These are phyloP conservation scores for Diplazon laetatorius DNA, from an alignment of 2,888 invertebrate species.

Conservation along the genomic window DNA sequence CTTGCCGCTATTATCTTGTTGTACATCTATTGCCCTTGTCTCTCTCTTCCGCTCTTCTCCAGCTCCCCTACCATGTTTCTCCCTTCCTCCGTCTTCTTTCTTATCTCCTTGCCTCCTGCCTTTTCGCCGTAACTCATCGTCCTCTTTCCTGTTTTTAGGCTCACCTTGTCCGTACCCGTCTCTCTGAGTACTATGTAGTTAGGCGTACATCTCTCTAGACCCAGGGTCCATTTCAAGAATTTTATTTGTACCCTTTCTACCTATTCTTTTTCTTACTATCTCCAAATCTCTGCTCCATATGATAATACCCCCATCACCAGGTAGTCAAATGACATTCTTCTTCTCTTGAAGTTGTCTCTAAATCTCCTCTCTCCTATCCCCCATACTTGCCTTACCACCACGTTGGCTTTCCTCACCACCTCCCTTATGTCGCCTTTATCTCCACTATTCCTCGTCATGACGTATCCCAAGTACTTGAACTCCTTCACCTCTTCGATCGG, in stretches of 20 bases:
- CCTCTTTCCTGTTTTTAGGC: neutral
- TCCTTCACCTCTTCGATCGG: slow-evolving; percentile 54
- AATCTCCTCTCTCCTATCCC: slow-evolving; percentile 48
- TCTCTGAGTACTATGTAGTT: slow-evolving; percentile 29
- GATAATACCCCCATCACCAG: slow-evolving; percentile 39
- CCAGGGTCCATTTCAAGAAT: slow-evolving; percentile 32
- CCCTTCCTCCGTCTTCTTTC: slow-evolving; percentile 42
- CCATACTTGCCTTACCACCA: slow-evolving; percentile 41
- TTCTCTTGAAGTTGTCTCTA: slow-evolving; percentile 38
- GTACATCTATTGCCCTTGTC: slow-evolving; percentile 35
- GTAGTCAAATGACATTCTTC: slow-evolving; percentile 36
- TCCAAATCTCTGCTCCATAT: slow-evolving; percentile 47
- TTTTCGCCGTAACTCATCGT: neutral
- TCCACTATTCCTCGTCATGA: slow-evolving; percentile 39
- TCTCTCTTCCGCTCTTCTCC: slow-evolving; percentile 63
- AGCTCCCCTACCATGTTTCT: slow-evolving; percentile 60
- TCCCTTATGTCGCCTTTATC: slow-evolving; percentile 31
- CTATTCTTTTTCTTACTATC: slow-evolving; percentile 36
- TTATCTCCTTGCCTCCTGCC: slow-evolving; percentile 36
- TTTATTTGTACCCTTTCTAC: slow-evolving; percentile 26
- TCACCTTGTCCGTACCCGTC: neutral
- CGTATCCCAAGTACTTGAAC: slow-evolving; percentile 59
- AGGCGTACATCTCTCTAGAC: slow-evolving; percentile 37
- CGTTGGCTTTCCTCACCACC: slow-evolving; percentile 34
- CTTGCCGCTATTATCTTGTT: neutral